These are phyloP conservation scores for Hypotaenidia okinawae DNA, from an alignment of 2,797 vertebrate species.

Conservation along the genomic window DNA sequence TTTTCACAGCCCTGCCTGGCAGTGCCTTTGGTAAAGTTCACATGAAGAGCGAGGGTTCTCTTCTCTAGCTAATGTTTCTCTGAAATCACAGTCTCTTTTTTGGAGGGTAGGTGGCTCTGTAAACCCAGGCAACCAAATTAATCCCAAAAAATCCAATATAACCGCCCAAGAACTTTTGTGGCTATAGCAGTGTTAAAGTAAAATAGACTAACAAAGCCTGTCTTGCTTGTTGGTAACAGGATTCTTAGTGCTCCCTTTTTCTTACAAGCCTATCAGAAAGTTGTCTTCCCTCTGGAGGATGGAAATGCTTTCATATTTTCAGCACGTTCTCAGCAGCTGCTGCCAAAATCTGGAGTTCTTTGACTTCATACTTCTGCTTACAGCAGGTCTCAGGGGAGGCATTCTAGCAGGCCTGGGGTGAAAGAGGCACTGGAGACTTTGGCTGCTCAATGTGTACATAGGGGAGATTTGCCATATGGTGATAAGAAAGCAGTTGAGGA, in stretches of 20 bases:
- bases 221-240: not conserved
- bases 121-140: not conserved
- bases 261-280: not conserved
- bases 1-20: not conserved
- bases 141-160: not conserved
- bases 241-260: not conserved
- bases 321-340: not conserved
- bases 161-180: not conserved
- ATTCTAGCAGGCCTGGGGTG: not conserved
- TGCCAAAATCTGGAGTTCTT: slow-evolving; percentile 31
- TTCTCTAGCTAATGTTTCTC: not conserved
- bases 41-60: not conserved
- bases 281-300: not conserved
- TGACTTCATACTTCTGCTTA: not conserved
- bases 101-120: not conserved
- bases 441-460: fast-evolving
- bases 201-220: not conserved
- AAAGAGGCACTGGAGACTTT: not conserved
- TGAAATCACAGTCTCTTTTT: not conserved
- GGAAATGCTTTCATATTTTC: not conserved
- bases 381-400: not conserved
- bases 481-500: not conserved
- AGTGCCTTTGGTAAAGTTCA: not conserved
- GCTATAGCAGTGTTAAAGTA: not conserved
- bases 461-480: not conserved